Evolutionary conservation across 2,888 invertebrate species (phyloP).

Genomic region (Trichopoda pennipes): DNA sequence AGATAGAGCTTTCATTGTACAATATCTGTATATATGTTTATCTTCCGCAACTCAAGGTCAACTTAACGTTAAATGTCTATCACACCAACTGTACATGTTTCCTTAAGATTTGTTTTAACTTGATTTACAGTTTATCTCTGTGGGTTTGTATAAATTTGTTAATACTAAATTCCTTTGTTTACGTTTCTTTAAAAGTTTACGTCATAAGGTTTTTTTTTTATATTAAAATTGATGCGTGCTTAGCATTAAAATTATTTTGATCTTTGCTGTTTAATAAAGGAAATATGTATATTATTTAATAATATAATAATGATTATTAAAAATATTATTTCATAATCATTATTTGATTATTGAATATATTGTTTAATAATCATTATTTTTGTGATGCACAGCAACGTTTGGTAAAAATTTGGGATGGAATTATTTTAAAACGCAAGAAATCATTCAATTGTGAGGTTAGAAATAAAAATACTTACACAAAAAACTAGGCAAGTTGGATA

Average conservation of each 20-base stretch:
- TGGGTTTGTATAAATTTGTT: slow-evolving; percentile 5
- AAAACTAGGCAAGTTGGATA: too few species aligned
- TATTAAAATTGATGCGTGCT: slow-evolving; percentile 32
- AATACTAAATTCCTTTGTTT: not conserved
- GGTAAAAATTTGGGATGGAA: not conserved
- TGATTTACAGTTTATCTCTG: slow-evolving; percentile 10
- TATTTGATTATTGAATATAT: too few species aligned
- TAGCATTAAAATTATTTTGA: slow-evolving; percentile 23
- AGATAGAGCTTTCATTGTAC: slow-evolving; percentile 10
- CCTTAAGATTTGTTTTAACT: not conserved
- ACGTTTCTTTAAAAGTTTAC: not conserved
- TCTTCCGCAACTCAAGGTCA: slow-evolving; percentile 65
- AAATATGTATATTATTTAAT: too few species aligned
- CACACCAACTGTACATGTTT: slow-evolving; percentile 13
- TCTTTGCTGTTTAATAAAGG: slow-evolving; percentile 33
- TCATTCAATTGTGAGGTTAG: too few species aligned
- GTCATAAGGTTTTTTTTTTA: not conserved
- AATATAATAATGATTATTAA: too few species aligned
- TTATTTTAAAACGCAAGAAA: not conserved
- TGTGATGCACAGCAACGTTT: not conserved
- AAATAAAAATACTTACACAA: too few species aligned
- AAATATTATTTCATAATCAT: slow-evolving; percentile 33
- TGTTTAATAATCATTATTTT: slow-evolving; percentile 32
- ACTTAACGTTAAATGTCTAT: slow-evolving; percentile 22
- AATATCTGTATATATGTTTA: slow-evolving; percentile 35